Conservation (phyloP, 30 jellyfish, hydroid and myxozoan genomes). For the Chrysaora quinquecirrha region DNA sequence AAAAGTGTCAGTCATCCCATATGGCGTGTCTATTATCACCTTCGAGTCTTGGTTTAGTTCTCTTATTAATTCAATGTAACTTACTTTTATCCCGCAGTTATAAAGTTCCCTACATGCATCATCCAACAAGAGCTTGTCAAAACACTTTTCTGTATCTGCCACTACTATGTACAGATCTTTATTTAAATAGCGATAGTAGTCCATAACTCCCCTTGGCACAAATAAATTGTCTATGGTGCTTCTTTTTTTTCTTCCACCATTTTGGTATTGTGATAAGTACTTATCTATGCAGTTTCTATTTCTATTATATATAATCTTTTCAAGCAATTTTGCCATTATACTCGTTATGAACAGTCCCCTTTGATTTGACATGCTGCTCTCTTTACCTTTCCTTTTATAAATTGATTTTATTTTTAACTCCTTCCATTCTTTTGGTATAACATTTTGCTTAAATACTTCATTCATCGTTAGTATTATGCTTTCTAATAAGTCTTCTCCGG, state of each 20-base stretch:
- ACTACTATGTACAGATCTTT: neutral
- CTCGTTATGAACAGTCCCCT: constrained; percentile 19
- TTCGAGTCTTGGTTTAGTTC: neutral
- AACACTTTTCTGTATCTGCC: constrained; percentile 3
- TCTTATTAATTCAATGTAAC: neutral
- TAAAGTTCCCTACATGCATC: neutral
- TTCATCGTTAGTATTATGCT: constrained; percentile 13
- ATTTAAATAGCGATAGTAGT: neutral
- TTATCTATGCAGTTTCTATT: neutral
- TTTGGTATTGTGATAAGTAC: neutral
- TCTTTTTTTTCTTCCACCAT: neutral
- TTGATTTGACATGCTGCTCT: neutral
- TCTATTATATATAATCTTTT: constrained; percentile 10
- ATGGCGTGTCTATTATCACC: neutral
- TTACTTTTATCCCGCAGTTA: neutral
- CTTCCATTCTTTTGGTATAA: constrained; percentile 11
- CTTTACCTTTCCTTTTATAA: constrained; percentile 22
- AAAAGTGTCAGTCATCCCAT: neutral
- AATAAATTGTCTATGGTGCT: neutral
- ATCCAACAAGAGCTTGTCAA: constrained; percentile 21
- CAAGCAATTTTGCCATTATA: constrained; percentile 1
- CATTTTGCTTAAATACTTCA: neutral
- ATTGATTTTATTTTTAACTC: constrained; percentile 21
- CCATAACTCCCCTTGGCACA: neutral
- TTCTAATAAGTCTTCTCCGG: constrained; percentile 36